Conservation (phyloP, 2,888 invertebrate species). For the Cerceris ruficornis region DNA sequence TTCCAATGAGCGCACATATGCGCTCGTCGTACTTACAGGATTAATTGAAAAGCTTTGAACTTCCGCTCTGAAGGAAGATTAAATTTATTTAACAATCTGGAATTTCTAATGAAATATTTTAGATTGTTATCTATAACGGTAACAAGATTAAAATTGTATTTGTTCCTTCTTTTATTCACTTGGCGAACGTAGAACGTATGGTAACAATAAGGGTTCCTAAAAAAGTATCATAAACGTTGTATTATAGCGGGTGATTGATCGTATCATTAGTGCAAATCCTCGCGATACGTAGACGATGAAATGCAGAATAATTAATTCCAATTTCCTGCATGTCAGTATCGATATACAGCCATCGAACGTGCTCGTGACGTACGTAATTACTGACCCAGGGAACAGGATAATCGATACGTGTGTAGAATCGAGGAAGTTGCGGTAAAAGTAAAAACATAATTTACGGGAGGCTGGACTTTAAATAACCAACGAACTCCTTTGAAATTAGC, state of each 20-base stretch:
- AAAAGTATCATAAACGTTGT: background rate
- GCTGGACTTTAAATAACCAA: conserved; percentile 26
- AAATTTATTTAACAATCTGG: too few relatives aligned
- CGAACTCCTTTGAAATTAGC: conserved; percentile 32
- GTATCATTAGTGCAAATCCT: conserved; percentile 6
- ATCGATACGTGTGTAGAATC: conserved; percentile 36
- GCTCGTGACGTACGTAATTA: conserved; percentile 32
- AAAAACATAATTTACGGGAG: conserved; percentile 32
- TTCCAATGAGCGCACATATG: too few relatives aligned
- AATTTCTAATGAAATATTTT: too few relatives aligned
- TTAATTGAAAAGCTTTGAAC: too few relatives aligned
- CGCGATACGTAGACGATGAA: background rate
- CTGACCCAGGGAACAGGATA: conserved; percentile 39
- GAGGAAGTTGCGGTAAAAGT: conserved; percentile 28
- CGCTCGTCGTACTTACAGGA: too few relatives aligned
- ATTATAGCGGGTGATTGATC: background rate
- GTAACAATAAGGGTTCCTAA: background rate
- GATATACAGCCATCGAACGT: conserved; percentile 18
- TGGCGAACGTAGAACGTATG: background rate
- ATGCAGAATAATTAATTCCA: conserved; percentile 49
- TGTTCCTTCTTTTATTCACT: background rate
- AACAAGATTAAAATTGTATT: too few relatives aligned
- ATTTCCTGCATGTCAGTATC: conserved; percentile 41
- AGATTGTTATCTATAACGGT: too few relatives aligned
- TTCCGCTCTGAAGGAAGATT: too few relatives aligned